These are phyloP conservation scores for Mungos mungo DNA, from an alignment of 2,113 vertebrate genomes.

Conservation along the genomic window DNA sequence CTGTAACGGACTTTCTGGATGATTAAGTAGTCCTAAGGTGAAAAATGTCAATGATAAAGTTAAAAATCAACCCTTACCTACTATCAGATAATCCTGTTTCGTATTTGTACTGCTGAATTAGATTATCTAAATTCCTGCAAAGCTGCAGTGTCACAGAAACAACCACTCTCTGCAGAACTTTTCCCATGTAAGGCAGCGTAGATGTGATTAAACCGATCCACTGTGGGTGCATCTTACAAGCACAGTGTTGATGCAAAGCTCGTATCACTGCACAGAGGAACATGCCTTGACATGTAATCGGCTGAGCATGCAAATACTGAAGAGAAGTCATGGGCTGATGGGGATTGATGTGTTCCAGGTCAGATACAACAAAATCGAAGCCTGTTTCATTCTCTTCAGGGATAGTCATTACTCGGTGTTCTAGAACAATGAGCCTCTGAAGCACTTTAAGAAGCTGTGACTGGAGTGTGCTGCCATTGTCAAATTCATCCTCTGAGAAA, in stretches of 20 bases:
- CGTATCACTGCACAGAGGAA: conserved; percentile 97
- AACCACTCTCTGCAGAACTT: conserved; percentile 94
- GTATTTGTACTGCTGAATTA: conserved; percentile 97
- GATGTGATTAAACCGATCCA: conserved; percentile 98
- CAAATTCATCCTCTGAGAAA: conserved; percentile 96
- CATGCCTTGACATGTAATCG: conserved; percentile 98
- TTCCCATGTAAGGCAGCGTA: conserved; percentile 97
- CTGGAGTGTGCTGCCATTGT: conserved; percentile 95
- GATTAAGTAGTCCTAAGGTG: not conserved
- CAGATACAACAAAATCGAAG: conserved; percentile 93
- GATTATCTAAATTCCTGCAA: conserved; percentile 97
- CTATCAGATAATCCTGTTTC: conserved; percentile 93
- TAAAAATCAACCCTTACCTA: conserved; percentile 84
- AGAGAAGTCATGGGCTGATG: conserved; percentile 98
- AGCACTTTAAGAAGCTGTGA: conserved; percentile 95
- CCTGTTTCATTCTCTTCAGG: conserved; percentile 91
- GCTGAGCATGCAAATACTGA: conserved; percentile 97
- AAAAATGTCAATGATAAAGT: conserved; percentile 35
- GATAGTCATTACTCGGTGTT: conserved; percentile 93
- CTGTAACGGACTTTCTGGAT: not conserved
- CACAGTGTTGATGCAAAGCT: conserved; percentile 96
- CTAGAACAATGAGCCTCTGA: conserved; percentile 94
- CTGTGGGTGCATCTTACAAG: conserved; percentile 98
- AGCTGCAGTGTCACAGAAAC: conserved; percentile 98
- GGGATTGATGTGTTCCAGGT: conserved; percentile 94